Conservation (phyloP, 2,888 invertebrate genomes). For the Thereva nobilitata region DNA sequence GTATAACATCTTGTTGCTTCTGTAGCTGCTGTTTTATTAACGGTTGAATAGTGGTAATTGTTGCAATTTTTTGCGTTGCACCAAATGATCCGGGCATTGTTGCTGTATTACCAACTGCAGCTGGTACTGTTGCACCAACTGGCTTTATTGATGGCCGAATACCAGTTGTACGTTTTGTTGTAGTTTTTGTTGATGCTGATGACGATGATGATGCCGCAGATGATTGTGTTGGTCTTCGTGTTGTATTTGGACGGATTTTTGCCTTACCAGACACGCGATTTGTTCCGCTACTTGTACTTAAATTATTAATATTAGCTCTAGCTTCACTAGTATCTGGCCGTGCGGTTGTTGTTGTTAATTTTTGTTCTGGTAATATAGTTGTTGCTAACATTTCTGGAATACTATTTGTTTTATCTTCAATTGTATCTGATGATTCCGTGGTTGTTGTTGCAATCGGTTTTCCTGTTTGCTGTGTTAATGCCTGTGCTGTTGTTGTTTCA, state of each 20-base stretch:
- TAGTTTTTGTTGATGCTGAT: conserved; percentile 48
- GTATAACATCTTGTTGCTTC: conserved; percentile 31
- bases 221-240: conserved; percentile 23
- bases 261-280: conserved; percentile 18
- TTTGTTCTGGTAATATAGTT: conserved; percentile 21
- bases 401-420: background rate
- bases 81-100: conserved; percentile 6
- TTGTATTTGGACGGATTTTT: conserved; percentile 29
- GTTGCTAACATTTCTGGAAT: conserved; percentile 16
- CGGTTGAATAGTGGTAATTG: conserved; percentile 32
- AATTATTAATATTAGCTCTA: conserved; percentile 26
- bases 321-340: conserved; percentile 14
- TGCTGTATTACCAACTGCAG: conserved; percentile 8
- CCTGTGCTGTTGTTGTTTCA: conserved; percentile 15
- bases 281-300: conserved; percentile 9
- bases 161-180: conserved; percentile 42
- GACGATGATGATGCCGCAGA: conserved; percentile 45
- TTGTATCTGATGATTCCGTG: background rate
- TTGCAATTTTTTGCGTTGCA: conserved; percentile 24
- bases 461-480: background rate
- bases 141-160: conserved; percentile 49
- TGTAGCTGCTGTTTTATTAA: conserved; percentile 33
- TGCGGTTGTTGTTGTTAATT: conserved; percentile 1
- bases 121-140: conserved; percentile 39
- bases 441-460: background rate